Evolutionary conservation across 1,140 invertebrate genomes (phyloP), one percentile per base, ranked within the genome.

Genomic region (Cardiocondyla obscurior): DNA sequence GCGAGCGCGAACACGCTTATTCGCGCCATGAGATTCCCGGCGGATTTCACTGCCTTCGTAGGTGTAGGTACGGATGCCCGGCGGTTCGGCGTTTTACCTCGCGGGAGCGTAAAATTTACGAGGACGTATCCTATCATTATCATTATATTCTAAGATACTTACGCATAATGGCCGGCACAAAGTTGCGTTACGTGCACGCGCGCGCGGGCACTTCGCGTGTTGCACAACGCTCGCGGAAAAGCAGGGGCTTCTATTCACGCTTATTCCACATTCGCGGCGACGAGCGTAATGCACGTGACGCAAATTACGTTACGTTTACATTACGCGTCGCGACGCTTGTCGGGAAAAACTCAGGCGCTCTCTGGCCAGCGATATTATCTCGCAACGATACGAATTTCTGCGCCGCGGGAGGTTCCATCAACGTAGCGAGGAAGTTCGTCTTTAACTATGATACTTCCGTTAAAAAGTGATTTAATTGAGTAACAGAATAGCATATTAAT

Each of bases 221-320:
- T 79, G 49, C 51, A 7, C n/a, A 77, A 77, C 62, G 30, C n/a
- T 79, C 74, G 46, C 74, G 74, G 74, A 67, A 79, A 79, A 67
- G 51, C n/a, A 42, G 36, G 19, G 19, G 14, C n/a, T n/a, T n/a
- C 58, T 19, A 28, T 64, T 44, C 74, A 28, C 14, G 44, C 14
- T n/a, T 53, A 36, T 74, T 74, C 28, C 28, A 77, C 64, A 53
- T 69, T 67, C 62, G 62, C 62, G 64, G 62, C 62, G 64, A 69
- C 46, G 49, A 39, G 51, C 58, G 73, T 46, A 33, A 64, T 62
- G 28, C 28, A 49, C 58, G 39, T 51, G 44, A 77, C 44, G 74
- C 49, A 69, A 69, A 79, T 79, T 79, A 30, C 33, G 49, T 76
- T 64, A 49, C 57, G 33, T 39, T 67, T 64, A 62, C 28, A 22